These are phyloP conservation scores for Coccyzus lansbergi DNA, from an alignment of 2,797 vertebrate genomes.

Conservation along the genomic window DNA sequence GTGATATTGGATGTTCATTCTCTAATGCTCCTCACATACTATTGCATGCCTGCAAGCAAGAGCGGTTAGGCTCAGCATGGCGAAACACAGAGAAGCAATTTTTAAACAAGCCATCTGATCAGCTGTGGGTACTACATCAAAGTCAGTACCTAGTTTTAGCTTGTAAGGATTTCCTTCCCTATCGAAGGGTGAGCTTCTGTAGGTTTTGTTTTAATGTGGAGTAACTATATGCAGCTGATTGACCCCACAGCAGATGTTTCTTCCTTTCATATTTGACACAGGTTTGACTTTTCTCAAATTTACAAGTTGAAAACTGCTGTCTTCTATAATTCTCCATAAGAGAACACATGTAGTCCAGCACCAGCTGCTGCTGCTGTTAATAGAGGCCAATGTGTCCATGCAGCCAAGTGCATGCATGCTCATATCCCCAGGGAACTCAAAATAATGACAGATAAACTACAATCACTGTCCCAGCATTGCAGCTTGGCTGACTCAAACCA, in stretches of 20 bases:
- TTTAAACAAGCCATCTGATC: neutral
- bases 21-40: neutral
- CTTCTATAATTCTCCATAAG: constrained; percentile 13
- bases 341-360: neutral
- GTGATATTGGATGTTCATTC: neutral
- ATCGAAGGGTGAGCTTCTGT: neutral
- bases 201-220: neutral
- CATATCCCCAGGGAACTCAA: constrained; percentile 6
- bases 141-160: neutral
- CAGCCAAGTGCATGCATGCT: neutral
- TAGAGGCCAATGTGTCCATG: constrained; percentile 9
- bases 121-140: neutral
- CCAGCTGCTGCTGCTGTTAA: constrained; percentile 33
- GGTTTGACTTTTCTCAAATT: constrained; percentile 13
- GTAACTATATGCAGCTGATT: neutral
- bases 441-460: constrained; percentile 31
- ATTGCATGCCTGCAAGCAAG: neutral
- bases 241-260: neutral
- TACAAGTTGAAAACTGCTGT: neutral
- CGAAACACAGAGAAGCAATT: neutral
- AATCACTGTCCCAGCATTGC: neutral
- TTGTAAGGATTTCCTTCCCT: neutral
- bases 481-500: neutral
- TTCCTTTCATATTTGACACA: constrained; percentile 12
- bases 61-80: rapidly evolving